A percentile compares a stretch with the other conserved stretches of the same genome.
Conservation (phyloP, 2,797 vertebrate genomes). For the Zenarchopterus dispar region DNA sequence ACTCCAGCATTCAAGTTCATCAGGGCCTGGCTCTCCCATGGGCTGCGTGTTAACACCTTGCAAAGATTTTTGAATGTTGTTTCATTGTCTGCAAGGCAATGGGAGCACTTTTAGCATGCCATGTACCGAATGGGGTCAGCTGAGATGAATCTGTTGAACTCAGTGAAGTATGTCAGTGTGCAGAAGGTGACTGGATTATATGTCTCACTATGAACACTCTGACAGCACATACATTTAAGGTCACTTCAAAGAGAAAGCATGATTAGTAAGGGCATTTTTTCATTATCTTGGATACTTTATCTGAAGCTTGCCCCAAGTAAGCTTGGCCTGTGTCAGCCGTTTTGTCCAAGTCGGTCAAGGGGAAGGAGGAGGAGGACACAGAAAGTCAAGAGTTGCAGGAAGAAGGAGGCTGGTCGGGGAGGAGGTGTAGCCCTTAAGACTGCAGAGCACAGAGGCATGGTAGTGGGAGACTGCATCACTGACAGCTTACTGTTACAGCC, state of each 20-base stretch:
- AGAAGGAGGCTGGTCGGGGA: constrained; percentile 32
- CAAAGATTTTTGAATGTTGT: constrained; percentile 51
- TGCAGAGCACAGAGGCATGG: constrained; percentile 63
- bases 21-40: constrained; percentile 19
- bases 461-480: constrained; percentile 60
- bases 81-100: constrained; percentile 6
- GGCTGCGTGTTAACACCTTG: constrained; percentile 30
- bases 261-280: constrained; percentile 34
- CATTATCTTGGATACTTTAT: constrained; percentile 34
- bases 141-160: constrained; percentile 41
- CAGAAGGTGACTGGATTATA: constrained; percentile 43
- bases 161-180: constrained; percentile 50
- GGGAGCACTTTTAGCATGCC: constrained; percentile 18
- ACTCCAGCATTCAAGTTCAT: constrained; percentile 46
- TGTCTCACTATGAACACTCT: background rate
- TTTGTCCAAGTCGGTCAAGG: constrained; percentile 29
- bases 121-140: constrained; percentile 50
- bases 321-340: constrained; percentile 30
- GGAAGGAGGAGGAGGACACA: constrained; percentile 36
- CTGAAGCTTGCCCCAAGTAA: constrained; percentile 28
- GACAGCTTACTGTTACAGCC: constrained; percentile 44
- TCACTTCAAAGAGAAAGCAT: constrained; percentile 27
- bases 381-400: constrained; percentile 31
- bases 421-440: constrained; percentile 44
- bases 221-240: constrained; percentile 5